A percentile compares a stretch with the other conserved stretches of the same genome.
Conservation (phyloP, 2,888 invertebrate species). For the Idaea dimidiata region DNA sequence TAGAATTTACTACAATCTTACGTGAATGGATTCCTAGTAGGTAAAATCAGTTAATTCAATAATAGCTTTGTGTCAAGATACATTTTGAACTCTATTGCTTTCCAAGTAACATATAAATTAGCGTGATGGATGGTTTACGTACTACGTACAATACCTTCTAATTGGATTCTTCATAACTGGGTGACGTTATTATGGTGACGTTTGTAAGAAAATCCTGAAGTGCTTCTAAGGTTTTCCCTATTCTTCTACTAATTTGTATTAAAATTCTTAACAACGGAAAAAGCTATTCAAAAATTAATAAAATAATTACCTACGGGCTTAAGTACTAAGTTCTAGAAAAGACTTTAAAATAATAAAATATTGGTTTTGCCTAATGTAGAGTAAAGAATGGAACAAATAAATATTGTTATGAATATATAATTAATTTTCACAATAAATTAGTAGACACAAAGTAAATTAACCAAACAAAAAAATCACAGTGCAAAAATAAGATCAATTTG, state of each 20-base stretch:
- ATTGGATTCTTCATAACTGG: slow-evolving; percentile 30
- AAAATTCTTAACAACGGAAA: too few relatives aligned
- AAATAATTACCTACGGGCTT: too few relatives aligned
- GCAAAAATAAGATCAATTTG: too few relatives aligned
- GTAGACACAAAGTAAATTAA: too few relatives aligned
- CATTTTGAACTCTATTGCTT: neutral
- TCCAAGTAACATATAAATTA: neutral
- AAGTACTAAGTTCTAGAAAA: too few relatives aligned
- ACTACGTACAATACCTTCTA: slow-evolving; percentile 16
- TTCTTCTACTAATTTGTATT: neutral
- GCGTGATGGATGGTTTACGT: neutral
- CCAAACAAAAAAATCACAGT: too few relatives aligned
- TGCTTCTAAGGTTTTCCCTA: neutral
- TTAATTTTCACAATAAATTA: too few relatives aligned
- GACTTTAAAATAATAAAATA: too few relatives aligned
- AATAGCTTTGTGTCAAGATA: slow-evolving; percentile 8
- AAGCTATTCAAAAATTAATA: too few relatives aligned
- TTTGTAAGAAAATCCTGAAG: slow-evolving; percentile 17
- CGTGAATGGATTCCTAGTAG: slow-evolving; percentile 16
- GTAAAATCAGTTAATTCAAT: slow-evolving; percentile 8
- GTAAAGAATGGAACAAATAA: too few relatives aligned
- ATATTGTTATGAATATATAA: too few relatives aligned
- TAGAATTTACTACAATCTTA: slow-evolving; percentile 7
- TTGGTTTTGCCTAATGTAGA: too few relatives aligned
- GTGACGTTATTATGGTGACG: slow-evolving; percentile 30